These are phyloP conservation scores for Hemitrygon akajei DNA, from an alignment of 2,797 vertebrate species.

Conservation along the genomic window DNA sequence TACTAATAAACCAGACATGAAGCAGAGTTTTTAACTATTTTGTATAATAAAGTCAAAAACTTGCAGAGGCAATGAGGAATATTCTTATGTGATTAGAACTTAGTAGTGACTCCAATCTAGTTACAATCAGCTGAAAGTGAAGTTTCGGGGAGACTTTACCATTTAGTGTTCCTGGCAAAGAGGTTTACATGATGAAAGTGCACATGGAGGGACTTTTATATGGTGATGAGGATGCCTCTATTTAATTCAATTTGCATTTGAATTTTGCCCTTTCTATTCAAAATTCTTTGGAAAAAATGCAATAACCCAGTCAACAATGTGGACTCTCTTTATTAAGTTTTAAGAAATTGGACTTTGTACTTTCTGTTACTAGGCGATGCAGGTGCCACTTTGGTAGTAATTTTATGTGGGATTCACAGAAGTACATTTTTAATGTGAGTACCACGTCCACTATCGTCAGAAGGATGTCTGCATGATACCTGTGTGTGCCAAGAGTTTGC, in stretches of 20 bases:
- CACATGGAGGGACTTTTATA: too few relatives aligned
- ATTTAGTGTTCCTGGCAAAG: background rate
- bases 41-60: background rate
- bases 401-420: too few relatives aligned
- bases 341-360: background rate
- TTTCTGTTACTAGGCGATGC: too few relatives aligned
- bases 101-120: background rate
- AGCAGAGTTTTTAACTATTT: background rate
- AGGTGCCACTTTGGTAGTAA: too few relatives aligned
- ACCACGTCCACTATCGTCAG: too few relatives aligned
- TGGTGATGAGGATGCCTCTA: background rate
- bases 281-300: background rate
- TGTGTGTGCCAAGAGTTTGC: too few relatives aligned
- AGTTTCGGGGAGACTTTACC: background rate
- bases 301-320: too few relatives aligned
- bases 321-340: background rate
- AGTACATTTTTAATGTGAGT: too few relatives aligned
- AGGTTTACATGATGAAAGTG: too few relatives aligned
- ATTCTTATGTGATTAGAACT: background rate
- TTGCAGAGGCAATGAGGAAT: background rate
- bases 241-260: background rate
- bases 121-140: background rate
- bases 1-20: background rate
- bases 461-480: too few relatives aligned
- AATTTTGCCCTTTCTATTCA: background rate